Evolutionary conservation across 2,113 vertebrate genomes (phyloP).

Genomic region (Archilochus colubris): DNA sequence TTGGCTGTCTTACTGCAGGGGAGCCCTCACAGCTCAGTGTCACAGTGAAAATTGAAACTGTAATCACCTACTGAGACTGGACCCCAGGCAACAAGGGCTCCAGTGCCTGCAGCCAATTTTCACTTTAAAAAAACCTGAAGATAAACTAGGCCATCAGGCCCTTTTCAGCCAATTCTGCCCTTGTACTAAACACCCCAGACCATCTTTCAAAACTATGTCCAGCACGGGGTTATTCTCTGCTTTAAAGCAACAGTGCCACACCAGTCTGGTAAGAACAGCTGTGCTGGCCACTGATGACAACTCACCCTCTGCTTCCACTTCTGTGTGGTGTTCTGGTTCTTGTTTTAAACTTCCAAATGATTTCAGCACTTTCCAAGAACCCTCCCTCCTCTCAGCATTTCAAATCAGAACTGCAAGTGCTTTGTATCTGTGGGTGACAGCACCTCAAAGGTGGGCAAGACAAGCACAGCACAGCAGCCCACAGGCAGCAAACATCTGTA

Average conservation of each 20-base stretch:
- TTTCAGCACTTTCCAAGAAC: neutral
- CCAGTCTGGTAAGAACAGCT: neutral
- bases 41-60: neutral
- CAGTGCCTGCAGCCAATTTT: neutral
- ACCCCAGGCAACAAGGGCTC: rapidly evolving
- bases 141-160: neutral
- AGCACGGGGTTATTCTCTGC: neutral
- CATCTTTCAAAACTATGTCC: neutral
- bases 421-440: neutral
- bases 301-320: neutral
- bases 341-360: neutral
- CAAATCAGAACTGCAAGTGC: neutral
- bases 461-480: neutral
- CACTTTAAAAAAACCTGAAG: neutral
- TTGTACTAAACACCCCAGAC: neutral
- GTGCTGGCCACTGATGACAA: neutral
- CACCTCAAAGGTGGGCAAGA: neutral
- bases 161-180: neutral
- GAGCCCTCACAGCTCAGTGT: neutral
- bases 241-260: neutral
- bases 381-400: rapidly evolving
- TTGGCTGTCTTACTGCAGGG: neutral
- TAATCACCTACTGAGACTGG: neutral
- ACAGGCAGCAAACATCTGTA: neutral
- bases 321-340: neutral